These are phyloP conservation scores for Margarornis squamiger DNA, from an alignment of 2,797 vertebrate genomes.

Conservation along the genomic window DNA sequence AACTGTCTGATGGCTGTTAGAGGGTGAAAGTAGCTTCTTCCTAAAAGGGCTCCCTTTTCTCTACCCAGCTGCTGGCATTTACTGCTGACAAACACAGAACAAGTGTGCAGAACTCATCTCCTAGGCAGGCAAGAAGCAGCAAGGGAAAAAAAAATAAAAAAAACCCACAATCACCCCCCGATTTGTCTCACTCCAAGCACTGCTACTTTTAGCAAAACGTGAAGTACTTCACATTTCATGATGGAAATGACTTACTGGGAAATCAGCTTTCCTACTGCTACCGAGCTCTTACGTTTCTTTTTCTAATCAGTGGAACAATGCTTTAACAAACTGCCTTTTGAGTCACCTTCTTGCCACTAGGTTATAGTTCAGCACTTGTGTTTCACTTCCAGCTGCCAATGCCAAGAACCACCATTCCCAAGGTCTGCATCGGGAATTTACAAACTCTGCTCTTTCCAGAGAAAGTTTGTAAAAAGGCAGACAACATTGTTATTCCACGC, in stretches of 20 bases:
- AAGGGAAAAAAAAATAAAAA: not conserved
- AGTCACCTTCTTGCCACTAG: fast-evolving
- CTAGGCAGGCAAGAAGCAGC: not conserved
- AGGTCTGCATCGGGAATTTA: not conserved
- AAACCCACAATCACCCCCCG: not conserved
- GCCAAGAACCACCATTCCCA: not conserved
- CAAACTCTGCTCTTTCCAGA: not conserved
- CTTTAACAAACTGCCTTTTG: not conserved
- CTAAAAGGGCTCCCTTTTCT: not conserved
- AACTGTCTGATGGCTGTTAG: not conserved
- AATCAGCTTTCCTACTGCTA: not conserved
- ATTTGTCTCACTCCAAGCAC: not conserved
- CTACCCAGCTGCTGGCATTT: not conserved
- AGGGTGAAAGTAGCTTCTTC: fast-evolving
- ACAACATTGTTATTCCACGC: not conserved
- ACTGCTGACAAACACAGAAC: not conserved
- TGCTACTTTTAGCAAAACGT: not conserved
- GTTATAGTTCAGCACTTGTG: not conserved
- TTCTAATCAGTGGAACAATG: not conserved
- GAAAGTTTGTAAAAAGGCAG: not conserved
- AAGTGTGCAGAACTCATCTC: not conserved
- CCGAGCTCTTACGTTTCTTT: not conserved
- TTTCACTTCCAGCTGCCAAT: not conserved
- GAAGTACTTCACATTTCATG: not conserved
- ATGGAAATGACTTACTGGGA: not conserved